Evolutionary conservation across 2,888 invertebrate species (phyloP).

Genomic region (Orthosia gracilis): DNA sequence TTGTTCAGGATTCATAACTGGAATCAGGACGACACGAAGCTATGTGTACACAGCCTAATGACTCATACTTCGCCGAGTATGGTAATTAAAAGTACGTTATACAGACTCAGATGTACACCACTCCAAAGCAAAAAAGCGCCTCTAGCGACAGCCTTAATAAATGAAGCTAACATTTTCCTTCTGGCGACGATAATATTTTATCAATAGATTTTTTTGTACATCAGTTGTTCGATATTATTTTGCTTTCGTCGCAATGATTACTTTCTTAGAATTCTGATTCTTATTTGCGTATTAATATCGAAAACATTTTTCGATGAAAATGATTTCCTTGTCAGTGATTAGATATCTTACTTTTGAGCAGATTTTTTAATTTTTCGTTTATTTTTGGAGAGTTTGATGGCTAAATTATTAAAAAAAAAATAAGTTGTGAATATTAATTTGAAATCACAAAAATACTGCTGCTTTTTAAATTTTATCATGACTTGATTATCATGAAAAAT

Average conservation of each 20-base stretch:
- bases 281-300: conserved; percentile 63
- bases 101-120: conserved; percentile 51
- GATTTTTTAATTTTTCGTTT: conserved; percentile 4
- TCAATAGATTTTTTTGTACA: conserved; percentile 57
- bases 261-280: conserved; percentile 60
- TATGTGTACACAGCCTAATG: conserved; percentile 51
- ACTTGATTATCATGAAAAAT: too few relatives aligned
- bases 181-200: conserved; percentile 51
- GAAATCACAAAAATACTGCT: not conserved
- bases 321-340: conserved; percentile 48
- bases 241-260: conserved; percentile 66
- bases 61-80: conserved; percentile 57
- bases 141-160: conserved; percentile 42
- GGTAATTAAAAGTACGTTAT: conserved; percentile 69
- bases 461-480: too few relatives aligned
- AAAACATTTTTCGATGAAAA: conserved; percentile 45
- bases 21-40: conserved; percentile 5
- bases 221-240: conserved; percentile 58
- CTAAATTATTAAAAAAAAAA: too few relatives aligned
- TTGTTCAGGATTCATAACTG: conserved; percentile 54
- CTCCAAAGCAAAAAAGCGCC: conserved; percentile 52
- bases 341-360: conserved; percentile 29
- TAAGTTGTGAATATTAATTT: not conserved
- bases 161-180: conserved; percentile 53
- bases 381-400: conserved; percentile 3